phyloP scores from a whole-genome alignment of 2,113 vertebrate genomes.

The Ciconia maguari region DNA sequence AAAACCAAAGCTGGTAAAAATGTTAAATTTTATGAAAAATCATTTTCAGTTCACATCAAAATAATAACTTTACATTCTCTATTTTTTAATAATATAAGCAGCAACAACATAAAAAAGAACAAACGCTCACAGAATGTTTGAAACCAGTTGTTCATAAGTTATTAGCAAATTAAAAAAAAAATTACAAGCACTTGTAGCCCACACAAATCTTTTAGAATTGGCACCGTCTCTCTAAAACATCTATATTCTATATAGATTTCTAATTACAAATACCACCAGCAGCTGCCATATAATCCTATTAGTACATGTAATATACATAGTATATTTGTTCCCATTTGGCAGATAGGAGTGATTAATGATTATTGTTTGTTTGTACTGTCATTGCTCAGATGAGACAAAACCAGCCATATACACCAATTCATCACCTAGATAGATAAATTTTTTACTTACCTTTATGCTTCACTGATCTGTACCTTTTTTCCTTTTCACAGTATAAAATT shows the following conservation, averaged over 20 bases:
- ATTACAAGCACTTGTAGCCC: conserved; percentile 85
- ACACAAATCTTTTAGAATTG: conserved; percentile 84
- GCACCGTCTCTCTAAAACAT: conserved; percentile 85
- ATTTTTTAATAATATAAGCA: conserved; percentile 84
- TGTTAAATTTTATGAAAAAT: conserved; percentile 88
- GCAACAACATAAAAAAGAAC: conserved; percentile 80
- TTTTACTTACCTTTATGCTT: conserved; percentile 57
- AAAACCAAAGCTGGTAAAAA: conserved; percentile 84
- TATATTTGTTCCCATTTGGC: conserved; percentile 83
- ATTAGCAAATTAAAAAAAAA: conserved; percentile 73
- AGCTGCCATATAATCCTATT: conserved; percentile 84
- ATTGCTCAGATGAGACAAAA: conserved; percentile 55
- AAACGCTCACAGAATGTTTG: conserved; percentile 77
- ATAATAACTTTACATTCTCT: conserved; percentile 91
- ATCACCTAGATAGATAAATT: conserved; percentile 50
- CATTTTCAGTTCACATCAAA: conserved; percentile 84
- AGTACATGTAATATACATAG: conserved; percentile 83
- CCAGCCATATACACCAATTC: conserved; percentile 48
- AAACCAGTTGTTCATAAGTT: conserved; percentile 78
- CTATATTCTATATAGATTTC: conserved; percentile 84
- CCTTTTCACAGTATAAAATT: conserved; percentile 72
- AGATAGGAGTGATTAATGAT: conserved; percentile 71
- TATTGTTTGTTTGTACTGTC: conserved; percentile 63
- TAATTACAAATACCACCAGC: conserved; percentile 82
- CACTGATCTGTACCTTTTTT: conserved; percentile 56